Evolutionary conservation across 1,140 invertebrate species (phyloP).

Genomic region (Neuroterus valhalla): DNA sequence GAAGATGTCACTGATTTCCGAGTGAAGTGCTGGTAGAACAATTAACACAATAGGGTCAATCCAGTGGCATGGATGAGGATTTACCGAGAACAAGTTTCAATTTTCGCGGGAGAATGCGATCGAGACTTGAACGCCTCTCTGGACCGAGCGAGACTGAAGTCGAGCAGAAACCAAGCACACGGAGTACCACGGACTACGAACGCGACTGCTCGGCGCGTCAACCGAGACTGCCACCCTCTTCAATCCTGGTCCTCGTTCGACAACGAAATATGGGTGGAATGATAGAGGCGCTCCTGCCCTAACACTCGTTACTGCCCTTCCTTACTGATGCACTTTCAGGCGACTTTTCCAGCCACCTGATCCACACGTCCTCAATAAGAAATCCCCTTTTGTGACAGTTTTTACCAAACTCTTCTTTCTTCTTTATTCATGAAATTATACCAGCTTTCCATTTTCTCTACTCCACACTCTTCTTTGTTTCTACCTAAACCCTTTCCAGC

Average conservation of each 20-base stretch:
- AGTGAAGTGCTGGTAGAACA: background rate
- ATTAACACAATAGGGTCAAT: background rate
- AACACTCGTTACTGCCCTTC: constrained; percentile 22
- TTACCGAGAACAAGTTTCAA: constrained; percentile 33
- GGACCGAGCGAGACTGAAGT: constrained; percentile 62
- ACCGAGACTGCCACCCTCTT: constrained; percentile 68
- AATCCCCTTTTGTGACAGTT: too few species aligned
- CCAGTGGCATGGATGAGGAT: constrained; percentile 26
- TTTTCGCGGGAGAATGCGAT: constrained; percentile 36
- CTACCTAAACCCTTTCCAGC: too few species aligned
- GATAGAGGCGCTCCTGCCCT: constrained; percentile 35
- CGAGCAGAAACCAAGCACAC: constrained; percentile 65
- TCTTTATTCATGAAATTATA: too few species aligned
- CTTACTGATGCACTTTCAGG: background rate
- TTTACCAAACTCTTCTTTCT: too few species aligned
- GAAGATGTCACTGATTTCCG: background rate
- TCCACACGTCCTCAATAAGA: background rate
- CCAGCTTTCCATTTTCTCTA: too few species aligned
- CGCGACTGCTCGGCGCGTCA: constrained; percentile 63
- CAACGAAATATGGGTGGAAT: constrained; percentile 35
- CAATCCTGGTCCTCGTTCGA: constrained; percentile 36
- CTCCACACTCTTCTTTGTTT: too few species aligned
- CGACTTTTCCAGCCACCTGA: background rate
- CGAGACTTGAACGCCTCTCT: constrained; percentile 57
- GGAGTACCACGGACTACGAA: constrained; percentile 63